Evolutionary conservation across 2,113 vertebrate species (phyloP), one percentile per base, ranked within the genome.

Genomic region (Typhlomys cinereus): DNA sequence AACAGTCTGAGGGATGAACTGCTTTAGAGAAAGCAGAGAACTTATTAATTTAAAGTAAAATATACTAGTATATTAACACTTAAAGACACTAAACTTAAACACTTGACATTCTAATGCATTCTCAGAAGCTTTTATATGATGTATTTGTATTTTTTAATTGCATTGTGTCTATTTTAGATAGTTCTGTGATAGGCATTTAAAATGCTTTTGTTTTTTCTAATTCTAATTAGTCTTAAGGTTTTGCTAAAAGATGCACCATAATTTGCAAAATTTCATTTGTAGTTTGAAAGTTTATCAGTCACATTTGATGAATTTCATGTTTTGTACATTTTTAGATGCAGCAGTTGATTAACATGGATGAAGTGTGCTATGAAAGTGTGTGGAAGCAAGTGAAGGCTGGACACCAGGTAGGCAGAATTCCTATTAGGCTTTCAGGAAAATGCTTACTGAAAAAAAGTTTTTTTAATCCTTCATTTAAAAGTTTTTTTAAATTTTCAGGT

Each of bases 341-440:
- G 83, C 99, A 99, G 89, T 97, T 99, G 62, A 99, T 99, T 96
- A 99, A 99, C 96, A 99, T 98, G 98, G 99, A 99, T 93, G 99
- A 99, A 96, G 99, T 99, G 44, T 99, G 99, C 94, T 99, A 99
- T 83, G 98, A 99, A 96, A 99, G 98, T 92, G 99, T 99, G 73
- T 95, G 99, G 97, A 98, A 98, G 75, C 99, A 99, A 98, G 98
- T 99, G 73, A 99, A 98, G 98, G 98, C 98, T 86, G 99, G 99
- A 82, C 98, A 99, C 92, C 99, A 99, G 99, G 99, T 99, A 98
- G 41, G 46, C 31, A 21, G 85, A 84, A 6, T 21, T 96, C 97
- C 4, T 93, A 92, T 95, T 74, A 59, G 2, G 62, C 17, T 64
- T 85, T 85, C 95, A 18, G 71, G 57, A 95, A 36, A 14, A 17